Evolutionary conservation across 2,888 invertebrate genomes (phyloP), one percentile per base, ranked within the genome.

Genomic region (Caenorhabditis sp.): DNA sequence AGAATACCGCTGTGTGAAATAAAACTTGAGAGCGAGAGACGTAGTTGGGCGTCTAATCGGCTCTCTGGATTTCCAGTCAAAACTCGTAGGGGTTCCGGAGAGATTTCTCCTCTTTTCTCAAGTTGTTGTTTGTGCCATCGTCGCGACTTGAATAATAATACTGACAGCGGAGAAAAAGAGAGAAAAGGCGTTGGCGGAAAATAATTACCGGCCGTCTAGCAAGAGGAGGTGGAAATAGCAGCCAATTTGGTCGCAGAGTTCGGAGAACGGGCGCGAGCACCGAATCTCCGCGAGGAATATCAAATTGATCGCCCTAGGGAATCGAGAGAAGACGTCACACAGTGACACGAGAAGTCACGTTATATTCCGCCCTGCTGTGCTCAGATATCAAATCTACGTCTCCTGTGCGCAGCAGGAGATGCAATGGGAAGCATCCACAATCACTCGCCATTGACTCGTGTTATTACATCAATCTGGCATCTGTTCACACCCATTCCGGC

Each of bases 391-490:
- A 51, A 60, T 44, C 70, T 55, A 62, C 53, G 55, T 44, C 47
- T 70, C 51, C 18, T 50, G 40, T 24, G 32, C 47, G 22, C 72
- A 74, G 72, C 35, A 56, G 65, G 65, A 65, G 44, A 58, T 15
- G 32, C 18, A 28, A n/a, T 44, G 13, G 76, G 60, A 61, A 67
- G 40, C 61, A 64, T 65, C 64, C 32, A 24, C 76, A 76, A 76
- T 76, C 76, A 76, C 61, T 55, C 5, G 51, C 20, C 58, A 76
- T 76, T 76, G 67, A 76, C 60, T 67, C 53, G 67, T 60, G 67
- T 67, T 76, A 76, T 76, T 67, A 76, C 76, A 76, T 76, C 61
- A 67, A 76, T 53, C 60, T 50, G 58, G 47, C 76, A 76, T 76
- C 76, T 76, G 76, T 67, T 76, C 67, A 61, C 67, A 76, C 76